Conservation (phyloP, 2,113 vertebrate species). For the Passer domesticus region DNA sequence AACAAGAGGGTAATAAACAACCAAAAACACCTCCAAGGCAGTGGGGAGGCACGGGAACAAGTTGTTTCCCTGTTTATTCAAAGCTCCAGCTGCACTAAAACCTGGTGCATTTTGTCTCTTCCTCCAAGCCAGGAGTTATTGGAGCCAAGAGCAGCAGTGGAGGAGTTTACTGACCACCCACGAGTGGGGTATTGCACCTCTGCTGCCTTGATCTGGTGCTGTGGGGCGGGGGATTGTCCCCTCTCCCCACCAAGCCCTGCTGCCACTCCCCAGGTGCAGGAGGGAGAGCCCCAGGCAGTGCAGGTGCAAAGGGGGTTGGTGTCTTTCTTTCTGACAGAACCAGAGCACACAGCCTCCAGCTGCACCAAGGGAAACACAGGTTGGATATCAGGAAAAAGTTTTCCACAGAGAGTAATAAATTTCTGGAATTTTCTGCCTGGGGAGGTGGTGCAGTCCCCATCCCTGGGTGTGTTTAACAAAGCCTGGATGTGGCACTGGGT, state of each 20-base stretch:
- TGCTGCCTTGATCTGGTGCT: not conserved
- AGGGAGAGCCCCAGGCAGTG: not conserved
- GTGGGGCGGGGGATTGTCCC: not conserved
- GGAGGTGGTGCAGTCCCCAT: no score
- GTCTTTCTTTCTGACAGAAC: not conserved
- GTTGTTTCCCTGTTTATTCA: not conserved
- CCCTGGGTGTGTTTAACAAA: not conserved
- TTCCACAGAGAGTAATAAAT: not conserved
- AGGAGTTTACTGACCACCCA: not conserved
- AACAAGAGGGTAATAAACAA: conserved; percentile 6
- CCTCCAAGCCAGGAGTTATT: not conserved
- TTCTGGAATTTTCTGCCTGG: no score
- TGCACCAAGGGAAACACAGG: not conserved
- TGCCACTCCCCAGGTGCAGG: not conserved
- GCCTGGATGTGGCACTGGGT: not conserved
- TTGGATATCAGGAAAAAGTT: not conserved
- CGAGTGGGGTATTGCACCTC: fast-evolving
- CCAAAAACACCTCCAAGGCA: not conserved
- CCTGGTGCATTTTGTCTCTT: not conserved
- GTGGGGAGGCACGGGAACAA: not conserved
- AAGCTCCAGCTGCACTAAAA: not conserved
- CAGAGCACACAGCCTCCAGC: not conserved
- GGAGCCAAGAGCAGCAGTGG: not conserved
- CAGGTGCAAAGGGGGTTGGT: not conserved
- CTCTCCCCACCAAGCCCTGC: not conserved